These are phyloP conservation scores for Pseudochirops corinnae DNA, from an alignment of 2,797 vertebrate genomes.

Conservation along the genomic window DNA sequence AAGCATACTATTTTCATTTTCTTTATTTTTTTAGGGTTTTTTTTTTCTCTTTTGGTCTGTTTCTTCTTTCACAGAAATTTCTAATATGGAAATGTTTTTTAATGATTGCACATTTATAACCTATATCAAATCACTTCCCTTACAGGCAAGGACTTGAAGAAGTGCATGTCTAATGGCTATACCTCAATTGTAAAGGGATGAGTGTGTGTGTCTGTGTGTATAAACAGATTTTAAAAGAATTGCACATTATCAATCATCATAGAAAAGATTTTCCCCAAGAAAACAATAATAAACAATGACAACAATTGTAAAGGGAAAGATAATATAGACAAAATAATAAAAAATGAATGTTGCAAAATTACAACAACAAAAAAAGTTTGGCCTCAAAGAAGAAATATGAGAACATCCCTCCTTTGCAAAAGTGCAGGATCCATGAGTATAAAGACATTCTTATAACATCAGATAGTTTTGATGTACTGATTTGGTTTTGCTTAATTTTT, in stretches of 20 bases:
- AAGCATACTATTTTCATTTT: neutral
- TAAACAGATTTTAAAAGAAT: neutral
- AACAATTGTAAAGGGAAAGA: neutral
- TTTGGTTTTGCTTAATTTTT: neutral
- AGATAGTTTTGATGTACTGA: neutral
- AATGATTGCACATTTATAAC: neutral
- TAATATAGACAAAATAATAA: neutral
- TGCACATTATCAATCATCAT: neutral
- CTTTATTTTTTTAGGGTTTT: neutral
- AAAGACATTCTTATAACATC: neutral
- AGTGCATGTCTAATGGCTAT: neutral
- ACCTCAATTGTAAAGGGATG: neutral
- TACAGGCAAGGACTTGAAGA: neutral
- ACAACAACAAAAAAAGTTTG: neutral
- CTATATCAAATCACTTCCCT: neutral
- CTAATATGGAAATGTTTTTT: neutral
- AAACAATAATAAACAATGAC: neutral
- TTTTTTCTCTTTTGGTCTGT: neutral
- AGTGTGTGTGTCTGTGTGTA: neutral
- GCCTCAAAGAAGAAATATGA: neutral
- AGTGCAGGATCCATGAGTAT: neutral
- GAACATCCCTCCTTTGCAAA: neutral
- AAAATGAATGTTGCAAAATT: neutral
- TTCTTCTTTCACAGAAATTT: neutral
- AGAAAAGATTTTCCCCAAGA: neutral